Evolutionary conservation across 2,797 vertebrate species (phyloP), one percentile per base, ranked within the genome.

Genomic region (Syngnathus rostellatus): DNA sequence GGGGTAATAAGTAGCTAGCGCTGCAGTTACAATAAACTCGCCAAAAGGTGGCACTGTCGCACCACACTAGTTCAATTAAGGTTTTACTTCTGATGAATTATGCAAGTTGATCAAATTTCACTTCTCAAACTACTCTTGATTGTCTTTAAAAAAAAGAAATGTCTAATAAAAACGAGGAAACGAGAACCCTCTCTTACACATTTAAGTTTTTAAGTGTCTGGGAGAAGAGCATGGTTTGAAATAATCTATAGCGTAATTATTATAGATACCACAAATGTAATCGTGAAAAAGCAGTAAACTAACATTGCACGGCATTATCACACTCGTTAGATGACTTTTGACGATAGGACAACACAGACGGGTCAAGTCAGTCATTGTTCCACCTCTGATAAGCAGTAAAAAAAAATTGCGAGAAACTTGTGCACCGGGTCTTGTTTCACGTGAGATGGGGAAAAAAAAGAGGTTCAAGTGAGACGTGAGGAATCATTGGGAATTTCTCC

Each of bases 1-100:
- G 17, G 6, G 17, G 21, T 8, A 19, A 50, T 50, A 7, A 53
- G 59, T 10, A 8, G 6, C 16, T 5, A 12, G 2, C 1, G 5
- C 0, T 72, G 76, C 46, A 79, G 66, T 75, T 69, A 11, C 51
- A 17, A 7, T 1, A 0, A 0, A 46, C 6, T 63, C 57, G 59
- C 48, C 3, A 0, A 48, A 53, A 77, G 81, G 63, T 82, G 81
- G 77, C 73, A 76, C 74, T 6, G 3, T 76, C 58, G 62, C 62
- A 50, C 61, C 1, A 72, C 65, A 21, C 21, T 21, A 21, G 2
- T 43, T 62, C 8, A 31, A 31, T 31, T 31, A 4, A 31, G 31
- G 31, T 0, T 16, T 25, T 10, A 43, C 40, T 6, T 61, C 19
- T 10, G 43, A 45, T 16, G 16, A n/a, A 21, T 7, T 1, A 57